These are phyloP conservation scores for Diarsia brunnea DNA, from an alignment of 2,888 invertebrate genomes.

Conservation along the genomic window DNA sequence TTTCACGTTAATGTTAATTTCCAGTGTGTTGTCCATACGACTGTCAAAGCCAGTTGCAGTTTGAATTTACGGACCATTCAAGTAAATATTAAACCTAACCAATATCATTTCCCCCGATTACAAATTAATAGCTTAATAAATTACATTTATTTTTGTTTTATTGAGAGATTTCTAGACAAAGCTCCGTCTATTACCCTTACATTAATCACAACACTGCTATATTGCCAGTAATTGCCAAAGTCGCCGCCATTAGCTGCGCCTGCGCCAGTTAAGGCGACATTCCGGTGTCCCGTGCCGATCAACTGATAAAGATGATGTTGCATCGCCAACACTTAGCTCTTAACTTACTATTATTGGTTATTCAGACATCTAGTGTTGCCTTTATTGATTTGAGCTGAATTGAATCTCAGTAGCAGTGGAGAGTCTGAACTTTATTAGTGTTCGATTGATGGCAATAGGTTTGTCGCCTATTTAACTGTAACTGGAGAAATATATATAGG, in stretches of 20 bases:
- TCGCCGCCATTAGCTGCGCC: conserved; percentile 34
- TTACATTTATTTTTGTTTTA: neutral
- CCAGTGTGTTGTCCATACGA: neutral
- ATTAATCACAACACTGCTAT: conserved; percentile 32
- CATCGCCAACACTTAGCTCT: conserved; percentile 25
- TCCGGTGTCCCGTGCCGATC: conserved; percentile 45
- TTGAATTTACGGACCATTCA: neutral
- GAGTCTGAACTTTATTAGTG: neutral
- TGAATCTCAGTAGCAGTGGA: neutral
- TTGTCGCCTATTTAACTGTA: neutral
- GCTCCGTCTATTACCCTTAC: conserved; percentile 20
- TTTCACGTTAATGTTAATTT: too few relatives aligned
- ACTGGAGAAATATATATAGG: neutral
- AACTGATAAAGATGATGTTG: conserved; percentile 32
- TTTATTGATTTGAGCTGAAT: conserved; percentile 16
- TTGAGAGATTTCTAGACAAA: neutral
- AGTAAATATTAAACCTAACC: neutral
- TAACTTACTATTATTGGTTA: conserved; percentile 10
- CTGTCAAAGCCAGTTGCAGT: neutral
- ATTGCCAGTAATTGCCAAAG: conserved; percentile 48
- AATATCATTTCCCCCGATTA: neutral
- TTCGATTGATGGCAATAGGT: neutral
- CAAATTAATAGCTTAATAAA: neutral
- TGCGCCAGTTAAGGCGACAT: conserved; percentile 50
- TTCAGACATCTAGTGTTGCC: conserved; percentile 4